phyloP scores from a whole-genome alignment of 2,888 invertebrate genomes.

The Silvanus unidentatus region DNA sequence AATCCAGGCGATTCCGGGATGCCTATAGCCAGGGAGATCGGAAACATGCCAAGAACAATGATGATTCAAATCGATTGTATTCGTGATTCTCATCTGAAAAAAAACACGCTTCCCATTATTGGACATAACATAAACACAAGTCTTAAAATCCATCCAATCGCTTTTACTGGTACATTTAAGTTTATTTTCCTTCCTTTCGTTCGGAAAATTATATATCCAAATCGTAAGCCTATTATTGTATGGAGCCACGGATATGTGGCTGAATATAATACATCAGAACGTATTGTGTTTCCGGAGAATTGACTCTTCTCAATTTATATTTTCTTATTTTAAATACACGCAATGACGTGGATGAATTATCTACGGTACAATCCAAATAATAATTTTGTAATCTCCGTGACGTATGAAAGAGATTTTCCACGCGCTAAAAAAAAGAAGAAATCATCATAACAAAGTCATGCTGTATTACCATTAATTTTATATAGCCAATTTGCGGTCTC shows the following conservation, averaged over 20 bases:
- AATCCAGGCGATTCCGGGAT: slow-evolving; percentile 50
- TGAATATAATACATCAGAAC: slow-evolving; percentile 37
- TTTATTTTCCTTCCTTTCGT: slow-evolving; percentile 31
- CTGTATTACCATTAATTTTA: slow-evolving; percentile 31
- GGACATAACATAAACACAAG: slow-evolving; percentile 26
- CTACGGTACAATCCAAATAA: not conserved
- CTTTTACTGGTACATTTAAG: slow-evolving; percentile 24
- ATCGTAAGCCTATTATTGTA: slow-evolving; percentile 40
- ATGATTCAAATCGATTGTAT: slow-evolving; percentile 37
- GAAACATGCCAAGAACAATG: slow-evolving; percentile 44
- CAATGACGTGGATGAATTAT: too few species aligned
- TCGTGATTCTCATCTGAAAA: slow-evolving; percentile 35
- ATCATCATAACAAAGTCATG: too few species aligned
- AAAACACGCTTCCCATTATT: slow-evolving; percentile 31
- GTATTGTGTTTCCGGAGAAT: slow-evolving; percentile 26
- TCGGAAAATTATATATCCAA: slow-evolving; percentile 34
- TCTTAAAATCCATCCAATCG: slow-evolving; percentile 27
- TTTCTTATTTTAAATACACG: not conserved
- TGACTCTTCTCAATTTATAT: slow-evolving; percentile 27
- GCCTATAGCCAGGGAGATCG: slow-evolving; percentile 47
- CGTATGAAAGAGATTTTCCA: too few species aligned
- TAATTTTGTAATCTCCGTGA: too few species aligned
- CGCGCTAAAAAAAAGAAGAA: slow-evolving; percentile 31
- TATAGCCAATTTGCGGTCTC: slow-evolving; percentile 26
- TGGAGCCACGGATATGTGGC: slow-evolving; percentile 37